Conservation (phyloP, 2,113 vertebrate genomes). For the Hemichromis elongatus region DNA sequence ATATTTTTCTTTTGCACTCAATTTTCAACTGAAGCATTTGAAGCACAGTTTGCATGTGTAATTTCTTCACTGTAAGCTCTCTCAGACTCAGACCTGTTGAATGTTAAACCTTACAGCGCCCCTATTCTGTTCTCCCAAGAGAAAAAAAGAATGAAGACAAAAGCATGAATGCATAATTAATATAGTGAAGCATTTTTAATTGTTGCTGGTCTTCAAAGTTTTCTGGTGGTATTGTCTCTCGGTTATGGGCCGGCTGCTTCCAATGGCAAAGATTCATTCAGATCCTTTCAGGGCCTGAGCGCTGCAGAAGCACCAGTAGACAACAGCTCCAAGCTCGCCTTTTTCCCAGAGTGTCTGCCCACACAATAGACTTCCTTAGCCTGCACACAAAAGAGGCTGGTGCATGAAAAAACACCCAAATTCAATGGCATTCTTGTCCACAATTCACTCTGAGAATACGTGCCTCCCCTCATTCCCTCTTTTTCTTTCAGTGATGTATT, state of each 20-base stretch:
- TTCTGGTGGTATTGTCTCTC: conserved; percentile 62
- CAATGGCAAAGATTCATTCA: conserved; percentile 69
- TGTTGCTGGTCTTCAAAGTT: conserved; percentile 71
- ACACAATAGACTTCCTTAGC: conserved; percentile 76
- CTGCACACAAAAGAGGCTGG: conserved; percentile 69
- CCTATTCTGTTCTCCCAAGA: background rate
- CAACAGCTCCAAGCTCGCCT: conserved; percentile 65
- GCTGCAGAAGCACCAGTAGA: conserved; percentile 66
- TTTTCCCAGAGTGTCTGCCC: conserved; percentile 74
- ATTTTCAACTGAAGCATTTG: conserved; percentile 5
- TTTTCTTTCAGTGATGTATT: conserved; percentile 28
- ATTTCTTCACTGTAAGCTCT: conserved; percentile 39
- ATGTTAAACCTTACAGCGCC: conserved; percentile 21
- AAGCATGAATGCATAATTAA: conserved; percentile 70
- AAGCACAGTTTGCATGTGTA: conserved; percentile 3
- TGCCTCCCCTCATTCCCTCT: conserved; percentile 14
- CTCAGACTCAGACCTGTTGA: conserved; percentile 42
- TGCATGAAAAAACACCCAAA: conserved; percentile 65
- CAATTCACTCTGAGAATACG: conserved; percentile 65
- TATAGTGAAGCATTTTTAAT: conserved; percentile 68
- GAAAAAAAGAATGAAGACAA: conserved; percentile 41
- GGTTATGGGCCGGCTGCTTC: conserved; percentile 65
- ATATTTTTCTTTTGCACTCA: background rate
- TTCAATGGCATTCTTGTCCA: conserved; percentile 76
- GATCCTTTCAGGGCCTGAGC: conserved; percentile 29